Conservation (phyloP, 2,113 vertebrate genomes). For the Poecile atricapillus region DNA sequence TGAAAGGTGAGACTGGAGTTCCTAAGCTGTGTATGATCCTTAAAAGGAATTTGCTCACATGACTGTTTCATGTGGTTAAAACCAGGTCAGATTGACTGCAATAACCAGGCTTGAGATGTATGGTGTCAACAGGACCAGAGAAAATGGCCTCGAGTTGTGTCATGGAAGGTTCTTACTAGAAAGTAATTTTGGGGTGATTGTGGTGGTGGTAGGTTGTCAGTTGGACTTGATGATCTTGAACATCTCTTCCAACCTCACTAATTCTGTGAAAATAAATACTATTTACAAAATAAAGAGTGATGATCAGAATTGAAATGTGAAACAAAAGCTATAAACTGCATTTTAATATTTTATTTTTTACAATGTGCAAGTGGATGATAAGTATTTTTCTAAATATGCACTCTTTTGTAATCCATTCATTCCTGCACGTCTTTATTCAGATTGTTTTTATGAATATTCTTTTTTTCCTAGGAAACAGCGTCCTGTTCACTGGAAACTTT, state of each 20-base stretch:
- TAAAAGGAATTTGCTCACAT: background rate
- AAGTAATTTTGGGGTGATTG: background rate
- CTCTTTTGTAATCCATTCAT: background rate
- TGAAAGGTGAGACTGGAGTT: constrained; percentile 76
- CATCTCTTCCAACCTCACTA: background rate
- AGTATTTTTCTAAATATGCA: background rate
- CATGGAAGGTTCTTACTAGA: background rate
- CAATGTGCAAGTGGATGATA: background rate
- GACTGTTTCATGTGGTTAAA: background rate
- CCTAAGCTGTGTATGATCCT: background rate
- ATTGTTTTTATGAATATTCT: background rate
- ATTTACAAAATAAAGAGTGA: background rate
- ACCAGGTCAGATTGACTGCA: background rate
- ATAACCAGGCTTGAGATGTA: background rate
- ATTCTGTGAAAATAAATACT: background rate
- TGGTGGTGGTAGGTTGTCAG: background rate
- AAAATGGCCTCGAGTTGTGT: background rate
- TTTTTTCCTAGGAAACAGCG: constrained; percentile 75
- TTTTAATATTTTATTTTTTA: background rate
- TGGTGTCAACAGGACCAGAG: background rate
- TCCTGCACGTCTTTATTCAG: background rate
- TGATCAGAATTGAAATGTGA: background rate
- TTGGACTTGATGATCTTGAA: background rate
- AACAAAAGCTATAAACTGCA: background rate
- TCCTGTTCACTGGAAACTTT: constrained; percentile 86